Evolutionary conservation across 1,140 invertebrate genomes (phyloP), one percentile per base, ranked within the genome.

Genomic region (Ips nitidus): DNA sequence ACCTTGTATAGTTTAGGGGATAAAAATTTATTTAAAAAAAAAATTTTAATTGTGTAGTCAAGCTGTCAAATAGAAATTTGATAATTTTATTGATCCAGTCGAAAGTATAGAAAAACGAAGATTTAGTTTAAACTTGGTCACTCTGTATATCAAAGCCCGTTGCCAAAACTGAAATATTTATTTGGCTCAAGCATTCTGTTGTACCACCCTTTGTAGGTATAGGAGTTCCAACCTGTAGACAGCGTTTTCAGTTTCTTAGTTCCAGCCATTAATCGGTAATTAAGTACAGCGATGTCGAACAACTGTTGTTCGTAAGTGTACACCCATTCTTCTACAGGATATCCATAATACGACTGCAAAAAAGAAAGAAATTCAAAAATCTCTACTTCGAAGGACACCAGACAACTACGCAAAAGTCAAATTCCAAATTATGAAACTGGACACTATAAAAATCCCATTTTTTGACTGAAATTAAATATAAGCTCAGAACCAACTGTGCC

Each of bases 241-340:
- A 74, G 50, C 64, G 57, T 45, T 62, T 55, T 68, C n/a, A 75
- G 57, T n/a, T 60, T 71, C 4, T 57, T 59, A 1, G 56, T 73
- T 7, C 53, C 61, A 40, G 73, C 60, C 50, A 71, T 63, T 47
- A 72, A 43, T 5, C 62, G n/a, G 41, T 74, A 74, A 8, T 70
- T 62, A 41, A 58, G 42, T 41, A 62, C 41, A 3, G 63, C 55
- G 40, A 73, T 66, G 4, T 71, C 56, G 47, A 69, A 60, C 38
- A 74, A 37, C 56, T 58, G 22, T 5, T 69, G 3, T 37, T 71
- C 58, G 59, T 73, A 63, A 6, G 53, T 58, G 37, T 37, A 4
- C 1, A 65, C 41, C 73, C 73, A 75, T 3, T 73, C 64, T 52
- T 71, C 70, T 22, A 74, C 1, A 41, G 71, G 64, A 53, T 72